Conservation (phyloP, 2,797 vertebrate species). For the Euphonia xanthogaster region DNA sequence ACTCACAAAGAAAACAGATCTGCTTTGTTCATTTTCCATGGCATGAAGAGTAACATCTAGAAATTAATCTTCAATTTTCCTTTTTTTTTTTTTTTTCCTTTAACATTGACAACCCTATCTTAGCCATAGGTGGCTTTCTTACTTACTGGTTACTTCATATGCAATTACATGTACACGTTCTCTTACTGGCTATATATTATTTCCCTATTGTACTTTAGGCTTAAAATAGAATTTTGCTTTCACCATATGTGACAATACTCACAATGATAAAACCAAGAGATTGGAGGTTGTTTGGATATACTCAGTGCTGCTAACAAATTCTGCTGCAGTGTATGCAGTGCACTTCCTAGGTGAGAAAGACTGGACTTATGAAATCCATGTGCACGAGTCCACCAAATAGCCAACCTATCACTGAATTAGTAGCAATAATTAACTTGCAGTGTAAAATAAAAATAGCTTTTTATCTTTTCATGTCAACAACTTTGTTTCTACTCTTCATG, state of each 20-base stretch:
- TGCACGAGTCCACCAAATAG: background rate
- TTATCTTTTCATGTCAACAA: background rate
- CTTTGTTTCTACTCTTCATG: background rate
- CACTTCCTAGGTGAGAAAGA: background rate
- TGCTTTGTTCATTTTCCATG: background rate
- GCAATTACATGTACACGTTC: rapidly evolving
- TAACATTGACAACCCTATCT: background rate
- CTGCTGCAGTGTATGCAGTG: background rate
- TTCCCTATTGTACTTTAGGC: background rate
- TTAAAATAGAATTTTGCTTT: background rate
- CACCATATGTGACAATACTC: background rate
- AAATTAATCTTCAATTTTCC: background rate
- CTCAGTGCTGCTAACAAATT: background rate
- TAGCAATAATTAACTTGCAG: background rate
- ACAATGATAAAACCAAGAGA: background rate
- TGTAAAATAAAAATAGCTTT: background rate
- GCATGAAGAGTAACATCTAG: background rate
- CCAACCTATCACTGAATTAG: background rate
- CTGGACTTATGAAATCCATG: background rate
- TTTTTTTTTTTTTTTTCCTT: rapidly evolving
- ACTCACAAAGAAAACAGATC: background rate
- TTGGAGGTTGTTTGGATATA: background rate
- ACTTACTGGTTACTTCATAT: background rate
- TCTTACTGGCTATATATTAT: background rate
- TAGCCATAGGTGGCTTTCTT: background rate